These are phyloP conservation scores for Prionace glauca DNA, from an alignment of 2,797 vertebrate species.

Conservation along the genomic window DNA sequence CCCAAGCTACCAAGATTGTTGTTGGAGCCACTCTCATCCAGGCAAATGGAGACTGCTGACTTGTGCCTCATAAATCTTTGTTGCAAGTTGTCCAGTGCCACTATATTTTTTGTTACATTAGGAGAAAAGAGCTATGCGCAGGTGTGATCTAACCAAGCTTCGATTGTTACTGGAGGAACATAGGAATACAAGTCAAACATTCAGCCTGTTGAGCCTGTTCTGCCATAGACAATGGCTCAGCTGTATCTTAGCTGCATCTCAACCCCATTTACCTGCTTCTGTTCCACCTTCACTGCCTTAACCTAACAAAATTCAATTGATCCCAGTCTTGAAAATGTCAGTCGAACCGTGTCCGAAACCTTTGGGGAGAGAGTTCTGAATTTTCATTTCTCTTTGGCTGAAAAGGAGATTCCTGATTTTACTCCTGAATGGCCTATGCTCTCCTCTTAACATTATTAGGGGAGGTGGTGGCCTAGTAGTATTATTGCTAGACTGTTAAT, in stretches of 20 bases:
- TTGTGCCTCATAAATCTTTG: neutral
- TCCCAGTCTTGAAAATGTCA: neutral
- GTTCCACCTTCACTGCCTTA: neutral
- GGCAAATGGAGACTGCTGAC: no score
- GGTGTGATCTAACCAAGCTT: neutral
- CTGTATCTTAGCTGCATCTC: neutral
- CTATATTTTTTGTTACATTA: neutral
- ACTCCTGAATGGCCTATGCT: neutral
- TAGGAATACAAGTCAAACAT: neutral
- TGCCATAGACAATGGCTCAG: neutral
- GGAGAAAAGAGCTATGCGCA: neutral
- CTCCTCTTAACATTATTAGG: no score
- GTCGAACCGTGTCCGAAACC: neutral
- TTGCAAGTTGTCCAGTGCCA: neutral
- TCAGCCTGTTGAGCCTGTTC: neutral
- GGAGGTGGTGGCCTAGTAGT: no score
- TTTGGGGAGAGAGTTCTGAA: neutral
- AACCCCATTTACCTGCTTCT: neutral
- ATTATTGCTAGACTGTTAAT: no score
- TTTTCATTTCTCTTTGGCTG: neutral
- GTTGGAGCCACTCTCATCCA: no score
- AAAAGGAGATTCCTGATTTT: neutral
- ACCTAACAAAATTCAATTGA: neutral
- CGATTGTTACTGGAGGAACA: neutral
- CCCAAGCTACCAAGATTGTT: no score